These are phyloP conservation scores for Helobdella robusta DNA, from an alignment of 2,888 invertebrate species.

Conservation along the genomic window DNA sequence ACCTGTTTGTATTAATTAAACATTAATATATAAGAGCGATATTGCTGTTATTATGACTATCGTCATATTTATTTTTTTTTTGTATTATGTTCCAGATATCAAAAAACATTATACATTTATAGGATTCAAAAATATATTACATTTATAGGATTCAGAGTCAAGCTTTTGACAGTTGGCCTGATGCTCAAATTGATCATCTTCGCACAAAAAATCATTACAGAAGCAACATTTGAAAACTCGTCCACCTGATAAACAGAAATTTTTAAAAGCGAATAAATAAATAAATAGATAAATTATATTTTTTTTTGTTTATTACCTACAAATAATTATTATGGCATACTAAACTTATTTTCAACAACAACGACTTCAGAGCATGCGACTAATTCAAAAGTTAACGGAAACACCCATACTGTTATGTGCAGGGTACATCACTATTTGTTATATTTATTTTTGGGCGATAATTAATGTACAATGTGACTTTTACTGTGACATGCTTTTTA, in stretches of 20 bases:
- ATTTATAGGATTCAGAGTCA: conserved; percentile 88
- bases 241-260: conserved; percentile 48
- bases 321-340: too few species aligned
- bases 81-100: neutral
- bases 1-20: conserved; percentile 53
- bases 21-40: neutral
- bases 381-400: too few species aligned
- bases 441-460: too few species aligned
- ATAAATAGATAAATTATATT: too few species aligned
- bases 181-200: conserved; percentile 93
- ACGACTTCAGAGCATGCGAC: too few species aligned
- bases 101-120: neutral
- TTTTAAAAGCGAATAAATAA: too few species aligned
- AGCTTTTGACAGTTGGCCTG: conserved; percentile 85
- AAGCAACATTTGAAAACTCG: conserved; percentile 73
- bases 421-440: too few species aligned
- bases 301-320: too few species aligned
- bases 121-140: conserved; percentile 50
- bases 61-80: neutral
- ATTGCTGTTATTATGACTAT: neutral
- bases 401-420: too few species aligned
- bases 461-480: too few species aligned
- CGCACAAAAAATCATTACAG: conserved; percentile 73
- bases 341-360: too few species aligned
- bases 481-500: too few species aligned